Base-by-base conservation (phyloP, 2,888 invertebrate species). In the Leptopilina syphax region DNA sequence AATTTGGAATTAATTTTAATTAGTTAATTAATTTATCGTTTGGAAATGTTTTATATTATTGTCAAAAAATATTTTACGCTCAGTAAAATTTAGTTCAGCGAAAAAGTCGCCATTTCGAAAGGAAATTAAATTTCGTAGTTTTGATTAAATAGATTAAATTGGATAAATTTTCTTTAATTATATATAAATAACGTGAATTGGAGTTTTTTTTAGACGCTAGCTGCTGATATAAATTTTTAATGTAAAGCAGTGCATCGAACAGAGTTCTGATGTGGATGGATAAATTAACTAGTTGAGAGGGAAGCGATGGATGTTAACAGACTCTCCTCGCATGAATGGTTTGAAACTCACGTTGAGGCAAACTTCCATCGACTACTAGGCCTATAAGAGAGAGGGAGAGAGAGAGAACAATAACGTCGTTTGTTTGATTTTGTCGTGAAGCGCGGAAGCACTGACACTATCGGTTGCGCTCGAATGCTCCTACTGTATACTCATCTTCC, bases 371-470 rank as follows among this genome's bases (percentile, higher is more conserved):
- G 54, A 4, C 77, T n/a, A 60, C 34, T 34, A 34, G 65, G 44
- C 44, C 44, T 50, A 50, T 47, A 47, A 47, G 47, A 47, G 47
- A 47, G 47, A 7, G 47, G 5, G 47, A 50, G 50, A 50, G 50
- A 50, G 50, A 68, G 67, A 73, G 68, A 27, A 68, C 78, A 78
- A 78, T 78, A 67, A 27, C 12, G 57, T 67, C 57, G 57, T 67
- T 78, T 78, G 67, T 68, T 67, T 67, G 67, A 66, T 66, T 77
- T 77, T 66, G 27, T 66, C 34, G 47, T 47, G 66, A 57, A 54
- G 34, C 27, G 54, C 34, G 57, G 67, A 67, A 67, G 70, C 70
- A 73, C 54, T 57, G 70, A 57, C 70, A 73, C 54, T 73, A 73
- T 34, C 54, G 54, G 70, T 73, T 73, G 34, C 54, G 70, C 70